phyloP scores from a whole-genome alignment of 2,113 vertebrate genomes.

The Lophochroa leadbeateri region DNA sequence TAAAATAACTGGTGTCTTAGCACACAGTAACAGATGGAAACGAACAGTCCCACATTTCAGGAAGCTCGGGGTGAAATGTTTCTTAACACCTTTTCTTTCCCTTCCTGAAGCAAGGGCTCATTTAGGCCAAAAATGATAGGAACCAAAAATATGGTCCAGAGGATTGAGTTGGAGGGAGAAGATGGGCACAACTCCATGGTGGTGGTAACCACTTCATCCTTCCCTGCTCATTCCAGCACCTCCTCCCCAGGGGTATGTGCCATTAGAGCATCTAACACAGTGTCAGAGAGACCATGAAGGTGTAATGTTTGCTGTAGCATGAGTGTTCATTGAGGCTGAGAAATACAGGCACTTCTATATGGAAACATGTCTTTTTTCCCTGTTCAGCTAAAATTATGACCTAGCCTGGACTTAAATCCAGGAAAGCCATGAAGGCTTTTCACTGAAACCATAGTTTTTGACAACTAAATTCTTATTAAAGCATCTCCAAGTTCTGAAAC shows the following conservation, averaged over 20 bases:
- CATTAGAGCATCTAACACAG: background rate
- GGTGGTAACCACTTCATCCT: background rate
- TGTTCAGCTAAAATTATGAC: background rate
- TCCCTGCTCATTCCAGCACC: background rate
- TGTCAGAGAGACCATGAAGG: background rate
- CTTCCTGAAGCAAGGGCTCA: background rate
- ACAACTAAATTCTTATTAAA: background rate
- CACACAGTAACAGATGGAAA: constrained; percentile 18
- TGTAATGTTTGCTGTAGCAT: rapidly evolving
- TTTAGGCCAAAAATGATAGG: background rate
- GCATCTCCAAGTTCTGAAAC: background rate
- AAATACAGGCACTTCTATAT: background rate
- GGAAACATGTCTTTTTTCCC: rapidly evolving
- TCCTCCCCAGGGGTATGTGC: background rate
- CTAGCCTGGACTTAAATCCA: background rate
- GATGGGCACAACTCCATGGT: background rate
- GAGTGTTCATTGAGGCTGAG: background rate
- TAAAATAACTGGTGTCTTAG: background rate
- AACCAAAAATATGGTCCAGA: background rate
- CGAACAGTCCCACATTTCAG: background rate
- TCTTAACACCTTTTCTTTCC: constrained; percentile 25
- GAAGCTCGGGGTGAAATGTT: background rate
- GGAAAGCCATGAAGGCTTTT: background rate
- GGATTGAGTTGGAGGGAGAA: background rate
- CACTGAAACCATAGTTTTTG: background rate